Conservation (phyloP, 2,888 invertebrate species). For the Drosophila quasianomalipes region DNA sequence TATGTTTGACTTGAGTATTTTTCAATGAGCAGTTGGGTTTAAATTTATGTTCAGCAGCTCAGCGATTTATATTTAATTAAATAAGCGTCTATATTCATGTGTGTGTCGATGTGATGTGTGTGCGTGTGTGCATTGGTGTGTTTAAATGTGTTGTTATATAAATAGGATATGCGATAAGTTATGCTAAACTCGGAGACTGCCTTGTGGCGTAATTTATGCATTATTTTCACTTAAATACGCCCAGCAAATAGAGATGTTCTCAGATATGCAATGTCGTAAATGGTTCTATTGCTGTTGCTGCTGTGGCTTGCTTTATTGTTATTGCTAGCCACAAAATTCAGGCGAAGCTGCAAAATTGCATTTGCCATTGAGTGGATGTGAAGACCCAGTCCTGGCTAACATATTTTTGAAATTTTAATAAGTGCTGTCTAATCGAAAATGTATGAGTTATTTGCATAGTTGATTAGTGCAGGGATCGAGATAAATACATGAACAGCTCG, state of each 20-base stretch:
- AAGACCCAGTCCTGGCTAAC: slow-evolving; percentile 5
- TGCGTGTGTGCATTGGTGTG: slow-evolving; percentile 22
- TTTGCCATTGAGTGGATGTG: slow-evolving; percentile 27
- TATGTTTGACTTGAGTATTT: slow-evolving; percentile 11
- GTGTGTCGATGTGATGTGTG: slow-evolving; percentile 14
- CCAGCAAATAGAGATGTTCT: slow-evolving; percentile 28
- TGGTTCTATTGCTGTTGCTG: slow-evolving; percentile 9
- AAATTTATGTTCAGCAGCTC: slow-evolving; percentile 69
- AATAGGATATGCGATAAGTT: slow-evolving; percentile 76
- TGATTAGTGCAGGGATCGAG: slow-evolving; percentile 38
- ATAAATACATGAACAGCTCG: slow-evolving; percentile 11
- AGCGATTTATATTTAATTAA: slow-evolving; percentile 76
- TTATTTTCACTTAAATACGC: slow-evolving; percentile 72
- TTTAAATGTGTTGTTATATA: slow-evolving; percentile 56
- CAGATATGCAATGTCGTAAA: slow-evolving; percentile 6
- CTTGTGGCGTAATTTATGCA: slow-evolving; percentile 72
- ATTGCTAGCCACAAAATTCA: slow-evolving; percentile 40
- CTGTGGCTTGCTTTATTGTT: slow-evolving; percentile 38
- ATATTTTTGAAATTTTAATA: slow-evolving; percentile 48
- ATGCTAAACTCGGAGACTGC: slow-evolving; percentile 51
- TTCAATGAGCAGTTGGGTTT: slow-evolving; percentile 42
- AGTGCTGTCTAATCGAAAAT: slow-evolving; percentile 67
- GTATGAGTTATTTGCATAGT: slow-evolving; percentile 69
- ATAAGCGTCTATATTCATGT: slow-evolving; percentile 41
- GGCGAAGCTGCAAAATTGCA: slow-evolving; percentile 44